Conservation (phyloP, 2,888 invertebrate species). For the Epicampocera succincta region DNA sequence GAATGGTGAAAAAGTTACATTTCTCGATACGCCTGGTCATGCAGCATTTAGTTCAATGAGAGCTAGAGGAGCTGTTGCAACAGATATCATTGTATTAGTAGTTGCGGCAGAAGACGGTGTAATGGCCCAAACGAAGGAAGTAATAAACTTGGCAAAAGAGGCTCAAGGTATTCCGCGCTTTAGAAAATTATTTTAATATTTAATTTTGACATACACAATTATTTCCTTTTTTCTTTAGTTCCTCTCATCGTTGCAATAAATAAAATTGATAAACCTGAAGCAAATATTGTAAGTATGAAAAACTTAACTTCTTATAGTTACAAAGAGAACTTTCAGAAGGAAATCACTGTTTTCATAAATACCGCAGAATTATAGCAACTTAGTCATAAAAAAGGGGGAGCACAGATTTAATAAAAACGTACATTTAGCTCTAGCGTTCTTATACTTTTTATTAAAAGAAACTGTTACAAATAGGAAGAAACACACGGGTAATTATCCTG, state of each 20-base stretch:
- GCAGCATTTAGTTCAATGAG: conserved; percentile 98
- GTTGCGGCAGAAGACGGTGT: conserved; percentile 99
- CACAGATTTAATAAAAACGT: no score
- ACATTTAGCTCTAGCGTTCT: no score
- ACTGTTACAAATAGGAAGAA: no score
- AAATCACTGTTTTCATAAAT: no score
- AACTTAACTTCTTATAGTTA: no score
- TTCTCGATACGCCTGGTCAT: conserved; percentile 99
- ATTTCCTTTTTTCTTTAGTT: conserved; percentile 83
- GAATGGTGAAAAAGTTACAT: conserved; percentile 92
- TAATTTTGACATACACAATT: not conserved
- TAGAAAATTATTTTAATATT: not conserved
- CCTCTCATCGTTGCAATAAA: conserved; percentile 98
- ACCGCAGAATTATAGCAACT: no score
- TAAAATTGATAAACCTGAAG: conserved; percentile 96
- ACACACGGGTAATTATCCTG: no score
- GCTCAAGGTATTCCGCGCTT: conserved; percentile 84
- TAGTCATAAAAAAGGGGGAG: no score
- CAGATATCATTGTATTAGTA: conserved; percentile 96
- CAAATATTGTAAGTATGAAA: conserved; percentile 89
- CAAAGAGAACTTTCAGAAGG: no score
- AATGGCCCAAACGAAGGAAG: conserved; percentile 98
- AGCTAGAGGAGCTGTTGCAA: conserved; percentile 94
- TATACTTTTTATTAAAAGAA: no score
- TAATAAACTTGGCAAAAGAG: conserved; percentile 91